A percentile compares a stretch with the other conserved stretches of the same genome.
These are phyloP conservation scores for Mesocentrotus franciscanus DNA, from an alignment of 53 echinoderm and acorn worm genomes.

Conservation along the genomic window DNA sequence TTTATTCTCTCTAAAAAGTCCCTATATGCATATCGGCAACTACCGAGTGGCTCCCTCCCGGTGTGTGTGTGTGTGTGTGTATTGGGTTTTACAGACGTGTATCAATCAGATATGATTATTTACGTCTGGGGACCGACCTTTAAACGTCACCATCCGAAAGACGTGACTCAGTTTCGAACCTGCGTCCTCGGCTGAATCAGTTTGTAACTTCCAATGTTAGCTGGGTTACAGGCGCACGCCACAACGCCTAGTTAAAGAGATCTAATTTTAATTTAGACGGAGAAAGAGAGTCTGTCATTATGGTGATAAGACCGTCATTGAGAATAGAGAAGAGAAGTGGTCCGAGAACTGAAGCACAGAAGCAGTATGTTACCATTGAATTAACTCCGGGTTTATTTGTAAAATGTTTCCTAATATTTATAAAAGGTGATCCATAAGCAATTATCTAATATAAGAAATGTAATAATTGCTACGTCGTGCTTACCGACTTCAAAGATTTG, in stretches of 20 bases:
- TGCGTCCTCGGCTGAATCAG: too few species aligned
- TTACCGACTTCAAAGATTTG: slow-evolving; percentile 59
- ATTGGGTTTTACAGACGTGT: too few species aligned
- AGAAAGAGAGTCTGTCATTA: neutral
- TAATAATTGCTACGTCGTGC: neutral
- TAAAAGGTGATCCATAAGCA: too few species aligned
- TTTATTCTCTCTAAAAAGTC: neutral
- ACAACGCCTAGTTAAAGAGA: too few species aligned
- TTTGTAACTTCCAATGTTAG: too few species aligned
- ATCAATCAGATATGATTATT: too few species aligned
- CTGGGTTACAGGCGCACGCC: too few species aligned
- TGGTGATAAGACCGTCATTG: too few species aligned
- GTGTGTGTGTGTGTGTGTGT: too few species aligned
- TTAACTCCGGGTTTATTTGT: neutral
- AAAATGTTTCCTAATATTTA: neutral
- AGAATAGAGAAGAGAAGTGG: neutral
- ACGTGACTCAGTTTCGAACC: too few species aligned
- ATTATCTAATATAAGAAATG: neutral
- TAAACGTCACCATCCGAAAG: too few species aligned
- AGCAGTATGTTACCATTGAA: neutral
- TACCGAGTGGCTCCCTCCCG: neutral
- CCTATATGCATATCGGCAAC: neutral
- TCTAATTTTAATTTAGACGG: neutral
- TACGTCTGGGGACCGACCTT: too few species aligned
- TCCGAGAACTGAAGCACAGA: neutral